Evolutionary conservation across 2,888 invertebrate species (phyloP).

Genomic region (Ectropis crepuscularia): DNA sequence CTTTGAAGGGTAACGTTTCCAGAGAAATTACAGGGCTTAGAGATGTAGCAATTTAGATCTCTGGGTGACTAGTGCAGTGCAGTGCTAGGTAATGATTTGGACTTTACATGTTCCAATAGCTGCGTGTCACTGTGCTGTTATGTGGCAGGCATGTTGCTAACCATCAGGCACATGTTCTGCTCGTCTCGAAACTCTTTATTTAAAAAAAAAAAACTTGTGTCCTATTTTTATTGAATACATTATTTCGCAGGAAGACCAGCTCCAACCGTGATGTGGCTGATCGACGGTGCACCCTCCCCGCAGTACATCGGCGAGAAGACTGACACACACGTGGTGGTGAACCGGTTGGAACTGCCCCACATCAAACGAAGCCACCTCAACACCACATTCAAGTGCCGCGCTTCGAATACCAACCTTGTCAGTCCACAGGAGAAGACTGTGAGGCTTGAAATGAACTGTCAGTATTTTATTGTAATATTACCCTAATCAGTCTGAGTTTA

Average conservation of each 20-base stretch:
- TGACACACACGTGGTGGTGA: constrained; percentile 91
- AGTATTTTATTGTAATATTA: constrained; percentile 61
- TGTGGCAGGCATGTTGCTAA: too few species aligned
- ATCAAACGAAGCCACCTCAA: constrained; percentile 91
- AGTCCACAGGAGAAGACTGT: constrained; percentile 93
- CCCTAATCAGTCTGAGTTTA: neutral
- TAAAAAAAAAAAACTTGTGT: too few species aligned
- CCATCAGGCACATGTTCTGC: too few species aligned
- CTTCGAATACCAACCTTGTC: constrained; percentile 94
- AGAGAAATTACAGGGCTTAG: too few species aligned
- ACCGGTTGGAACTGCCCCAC: constrained; percentile 89
- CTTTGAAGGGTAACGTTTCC: too few species aligned
- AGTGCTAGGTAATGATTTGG: too few species aligned
- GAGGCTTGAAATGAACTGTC: constrained; percentile 92
- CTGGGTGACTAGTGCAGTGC: too few species aligned
- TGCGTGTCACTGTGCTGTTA: too few species aligned
- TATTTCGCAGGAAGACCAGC: constrained; percentile 89
- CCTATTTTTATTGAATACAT: neutral
- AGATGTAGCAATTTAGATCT: too few species aligned
- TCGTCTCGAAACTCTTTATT: too few species aligned
- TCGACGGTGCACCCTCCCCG: constrained; percentile 89
- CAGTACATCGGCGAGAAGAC: constrained; percentile 89
- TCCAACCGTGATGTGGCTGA: constrained; percentile 94
- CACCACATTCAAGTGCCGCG: constrained; percentile 94
- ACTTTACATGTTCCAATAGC: too few species aligned